These are phyloP conservation scores for Phataginus tricuspis DNA, from an alignment of 2,797 vertebrate species.

Conservation along the genomic window DNA sequence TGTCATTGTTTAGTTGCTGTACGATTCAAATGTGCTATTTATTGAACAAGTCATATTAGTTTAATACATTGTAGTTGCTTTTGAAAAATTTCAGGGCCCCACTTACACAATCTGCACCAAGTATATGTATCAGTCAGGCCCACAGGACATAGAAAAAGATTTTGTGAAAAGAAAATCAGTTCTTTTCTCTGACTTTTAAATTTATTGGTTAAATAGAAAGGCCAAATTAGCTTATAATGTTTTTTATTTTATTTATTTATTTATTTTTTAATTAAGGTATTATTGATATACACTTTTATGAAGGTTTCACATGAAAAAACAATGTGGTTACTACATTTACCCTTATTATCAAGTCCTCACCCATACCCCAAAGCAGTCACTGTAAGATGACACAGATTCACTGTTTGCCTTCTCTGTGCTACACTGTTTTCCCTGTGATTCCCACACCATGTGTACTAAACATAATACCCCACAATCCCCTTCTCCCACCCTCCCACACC, in stretches of 20 bases:
- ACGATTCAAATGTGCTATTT: neutral
- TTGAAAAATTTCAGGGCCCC: neutral
- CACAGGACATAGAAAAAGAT: neutral
- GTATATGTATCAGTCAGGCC: neutral
- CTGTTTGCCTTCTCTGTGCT: too few species aligned
- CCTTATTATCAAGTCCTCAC: too few species aligned
- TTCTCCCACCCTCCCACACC: too few species aligned
- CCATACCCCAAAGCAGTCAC: too few species aligned
- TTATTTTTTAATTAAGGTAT: neutral
- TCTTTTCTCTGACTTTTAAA: neutral
- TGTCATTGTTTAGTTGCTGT: neutral
- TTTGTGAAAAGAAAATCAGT: neutral
- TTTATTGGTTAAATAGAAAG: neutral
- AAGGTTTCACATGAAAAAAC: too few species aligned
- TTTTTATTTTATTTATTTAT: neutral
- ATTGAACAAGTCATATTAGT: neutral
- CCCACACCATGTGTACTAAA: too few species aligned
- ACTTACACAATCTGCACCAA: neutral
- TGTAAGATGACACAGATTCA: too few species aligned
- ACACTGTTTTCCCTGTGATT: too few species aligned
- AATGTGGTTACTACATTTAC: too few species aligned
- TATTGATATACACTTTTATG: too few species aligned
- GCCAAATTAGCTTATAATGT: neutral
- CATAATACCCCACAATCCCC: too few species aligned
- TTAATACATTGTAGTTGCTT: neutral